Base-by-base conservation (phyloP, 35 echinoderm and acorn worm genomes). In the Lytechinus variegatus region DNA sequence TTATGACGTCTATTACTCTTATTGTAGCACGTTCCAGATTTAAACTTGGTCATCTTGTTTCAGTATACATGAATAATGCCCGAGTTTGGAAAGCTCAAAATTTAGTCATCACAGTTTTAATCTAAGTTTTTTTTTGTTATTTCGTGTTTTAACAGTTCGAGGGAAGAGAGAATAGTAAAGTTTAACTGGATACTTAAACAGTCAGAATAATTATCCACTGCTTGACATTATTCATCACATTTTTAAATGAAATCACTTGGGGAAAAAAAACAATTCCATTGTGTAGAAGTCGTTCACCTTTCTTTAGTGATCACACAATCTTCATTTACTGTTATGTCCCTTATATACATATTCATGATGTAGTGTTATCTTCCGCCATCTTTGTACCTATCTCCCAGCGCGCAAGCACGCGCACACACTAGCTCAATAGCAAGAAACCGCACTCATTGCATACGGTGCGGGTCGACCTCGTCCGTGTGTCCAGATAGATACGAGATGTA, bases 191-290 rank as follows among this genome's bases (percentile, higher is more conserved):
- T 3, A 79, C 66, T 79, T 79, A 79, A 79, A 79, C 66, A 79
- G 66, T 7, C 66, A 24, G 66, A 79, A 24, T 79, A 24, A 79
- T 79, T 79, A 24, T 16, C 19, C 14, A 79, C 66, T 24, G 19
- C 61, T n/a, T n/a, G n/a, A 79, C 66, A 79, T 79, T 79, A 79
- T 79, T 79, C 66, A 79, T 79, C 66, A 79, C 16, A 79, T 79
- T 79, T 79, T 19, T 79, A 1, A 19, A 16, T 19, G 66, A 24
- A 6, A 79, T 16, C 33, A 44, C 33, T 44, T 44, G 33, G 33
- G 33, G 33, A 44, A 44, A 44, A 44, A 44, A 44, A 44, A 44
- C 33, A 44, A 44, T 44, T 44, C 16, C 66, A 79, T 79, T 79
- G 66, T 79, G 66, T 79, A 79, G 66, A 8, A 79, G 66, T 79